Evolutionary conservation across 2,113 vertebrate genomes (phyloP).

Genomic region (Microcebus jonahi): DNA sequence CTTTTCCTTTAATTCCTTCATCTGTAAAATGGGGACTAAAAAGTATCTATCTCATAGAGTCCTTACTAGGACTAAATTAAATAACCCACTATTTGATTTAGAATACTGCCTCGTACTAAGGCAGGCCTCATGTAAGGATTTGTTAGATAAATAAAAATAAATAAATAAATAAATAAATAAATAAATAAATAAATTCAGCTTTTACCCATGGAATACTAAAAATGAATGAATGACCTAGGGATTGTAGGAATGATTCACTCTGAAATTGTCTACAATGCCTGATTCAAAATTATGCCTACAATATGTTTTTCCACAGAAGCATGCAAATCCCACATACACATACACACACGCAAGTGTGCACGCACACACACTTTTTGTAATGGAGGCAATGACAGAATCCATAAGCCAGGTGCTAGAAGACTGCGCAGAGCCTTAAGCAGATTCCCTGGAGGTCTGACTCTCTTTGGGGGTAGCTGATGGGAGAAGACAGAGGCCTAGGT

Average conservation of each 20-base stretch:
- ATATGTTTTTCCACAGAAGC: neutral
- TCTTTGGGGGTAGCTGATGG: no score
- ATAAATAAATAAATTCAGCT: constrained; percentile 4
- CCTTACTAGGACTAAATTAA: neutral
- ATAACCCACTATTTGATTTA: neutral
- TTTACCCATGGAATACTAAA: neutral
- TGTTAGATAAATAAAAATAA: neutral
- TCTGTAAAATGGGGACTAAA: neutral
- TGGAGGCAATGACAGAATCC: neutral
- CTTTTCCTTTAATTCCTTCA: neutral
- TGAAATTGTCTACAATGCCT: neutral
- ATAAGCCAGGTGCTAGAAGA: neutral
- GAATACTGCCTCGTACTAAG: neutral
- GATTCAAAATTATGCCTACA: neutral
- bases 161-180: neutral
- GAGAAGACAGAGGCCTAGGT: neutral
- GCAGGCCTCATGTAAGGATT: neutral
- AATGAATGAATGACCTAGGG: neutral
- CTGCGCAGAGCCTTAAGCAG: neutral
- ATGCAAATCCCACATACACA: neutral
- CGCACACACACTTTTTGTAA: neutral
- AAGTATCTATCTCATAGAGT: neutral
- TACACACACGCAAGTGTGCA: neutral
- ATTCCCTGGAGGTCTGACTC: neutral
- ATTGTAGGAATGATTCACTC: neutral